phyloP scores from a whole-genome alignment of 2,888 invertebrate genomes.

The Metellina segmentata region DNA sequence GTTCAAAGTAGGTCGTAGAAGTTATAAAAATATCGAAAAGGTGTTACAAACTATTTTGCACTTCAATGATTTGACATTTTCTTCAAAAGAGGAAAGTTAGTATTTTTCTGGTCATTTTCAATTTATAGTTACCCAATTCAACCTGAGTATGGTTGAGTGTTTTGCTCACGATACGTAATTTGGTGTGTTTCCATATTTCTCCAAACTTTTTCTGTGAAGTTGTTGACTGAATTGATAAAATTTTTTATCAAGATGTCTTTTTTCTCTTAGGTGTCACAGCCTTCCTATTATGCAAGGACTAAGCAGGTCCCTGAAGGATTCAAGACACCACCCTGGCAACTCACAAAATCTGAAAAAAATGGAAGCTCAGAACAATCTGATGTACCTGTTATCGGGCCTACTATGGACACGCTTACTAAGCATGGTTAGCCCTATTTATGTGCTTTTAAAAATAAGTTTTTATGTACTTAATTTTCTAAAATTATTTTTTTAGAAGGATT shows the following conservation, averaged over 20 bases:
- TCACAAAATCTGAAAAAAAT: constrained; percentile 1
- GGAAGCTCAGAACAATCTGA: background rate
- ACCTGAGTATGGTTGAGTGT: no score
- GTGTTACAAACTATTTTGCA: no score
- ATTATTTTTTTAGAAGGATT: no score
- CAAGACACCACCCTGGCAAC: constrained; percentile 49
- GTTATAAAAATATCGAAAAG: no score
- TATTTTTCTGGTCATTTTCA: no score
- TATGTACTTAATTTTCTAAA: background rate
- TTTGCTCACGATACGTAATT: no score
- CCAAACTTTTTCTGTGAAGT: no score
- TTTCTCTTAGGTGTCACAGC: background rate
- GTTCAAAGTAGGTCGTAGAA: no score
- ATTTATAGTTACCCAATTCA: no score
- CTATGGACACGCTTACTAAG: constrained; percentile 23
- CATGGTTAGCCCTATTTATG: constrained; percentile 13
- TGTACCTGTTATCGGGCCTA: constrained; percentile 52
- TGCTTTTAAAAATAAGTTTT: background rate
- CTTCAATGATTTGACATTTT: no score
- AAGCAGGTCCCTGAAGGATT: background rate
- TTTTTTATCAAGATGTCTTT: background rate
- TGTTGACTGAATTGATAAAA: background rate
- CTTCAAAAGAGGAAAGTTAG: no score
- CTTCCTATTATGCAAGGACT: background rate
- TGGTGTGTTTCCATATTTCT: no score